These are phyloP conservation scores for Macrosteles quadrilineatus DNA, from an alignment of 1,140 invertebrate genomes.

Conservation along the genomic window DNA sequence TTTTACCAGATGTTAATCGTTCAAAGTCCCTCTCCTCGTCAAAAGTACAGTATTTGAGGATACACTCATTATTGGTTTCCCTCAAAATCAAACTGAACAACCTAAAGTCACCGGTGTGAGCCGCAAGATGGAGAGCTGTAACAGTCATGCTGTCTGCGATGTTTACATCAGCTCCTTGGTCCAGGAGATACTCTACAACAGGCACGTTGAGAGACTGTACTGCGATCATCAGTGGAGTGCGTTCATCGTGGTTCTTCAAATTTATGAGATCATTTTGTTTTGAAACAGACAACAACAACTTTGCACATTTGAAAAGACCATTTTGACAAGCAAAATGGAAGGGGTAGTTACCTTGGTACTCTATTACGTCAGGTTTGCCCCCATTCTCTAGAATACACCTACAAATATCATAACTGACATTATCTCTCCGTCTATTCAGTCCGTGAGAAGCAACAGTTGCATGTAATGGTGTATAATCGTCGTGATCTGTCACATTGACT, in stretches of 20 bases:
- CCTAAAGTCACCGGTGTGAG: neutral
- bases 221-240: slow-evolving; percentile 54
- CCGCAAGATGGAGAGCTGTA: slow-evolving; percentile 51
- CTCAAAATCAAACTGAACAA: slow-evolving; percentile 25
- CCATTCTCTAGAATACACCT: slow-evolving; percentile 25
- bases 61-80: slow-evolving; percentile 31
- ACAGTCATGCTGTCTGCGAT: slow-evolving; percentile 52
- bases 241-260: slow-evolving; percentile 35
- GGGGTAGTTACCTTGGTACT: slow-evolving; percentile 27
- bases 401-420: slow-evolving; percentile 25
- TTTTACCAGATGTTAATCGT: slow-evolving; percentile 21
- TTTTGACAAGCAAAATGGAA: slow-evolving; percentile 37
- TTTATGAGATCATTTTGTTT: slow-evolving; percentile 26
- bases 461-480: slow-evolving; percentile 38
- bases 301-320: slow-evolving; percentile 36
- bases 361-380: slow-evolving; percentile 25
- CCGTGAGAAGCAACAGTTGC: slow-evolving; percentile 34
- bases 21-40: slow-evolving; percentile 19
- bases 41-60: slow-evolving; percentile 37
- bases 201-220: slow-evolving; percentile 53
- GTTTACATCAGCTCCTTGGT: slow-evolving; percentile 52
- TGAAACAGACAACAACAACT: slow-evolving; percentile 32
- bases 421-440: neutral
- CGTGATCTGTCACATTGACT: slow-evolving; percentile 34
- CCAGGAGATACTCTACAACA: slow-evolving; percentile 51